These are phyloP conservation scores for Eupithecia insigniata DNA, from an alignment of 2,888 invertebrate genomes.

Conservation along the genomic window DNA sequence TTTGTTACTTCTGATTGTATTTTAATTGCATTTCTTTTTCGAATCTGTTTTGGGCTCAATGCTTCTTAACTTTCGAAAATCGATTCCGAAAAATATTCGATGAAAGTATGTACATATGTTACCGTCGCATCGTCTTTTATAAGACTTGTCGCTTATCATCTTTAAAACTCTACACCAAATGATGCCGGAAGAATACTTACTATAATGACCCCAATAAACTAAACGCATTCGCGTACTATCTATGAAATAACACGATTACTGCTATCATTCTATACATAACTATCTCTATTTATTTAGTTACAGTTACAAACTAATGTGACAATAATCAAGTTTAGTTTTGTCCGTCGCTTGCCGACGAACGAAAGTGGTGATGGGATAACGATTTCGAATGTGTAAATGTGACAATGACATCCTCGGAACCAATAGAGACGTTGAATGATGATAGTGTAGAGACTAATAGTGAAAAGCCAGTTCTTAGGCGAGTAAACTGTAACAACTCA, in stretches of 20 bases:
- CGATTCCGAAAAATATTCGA: slow-evolving; percentile 35
- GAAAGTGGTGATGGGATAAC: slow-evolving; percentile 33
- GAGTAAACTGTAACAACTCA: slow-evolving; percentile 37
- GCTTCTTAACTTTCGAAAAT: slow-evolving; percentile 41
- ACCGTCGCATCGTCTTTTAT: slow-evolving; percentile 10
- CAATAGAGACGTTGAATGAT: slow-evolving; percentile 49
- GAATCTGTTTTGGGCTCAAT: slow-evolving; percentile 38
- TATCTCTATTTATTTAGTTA: slow-evolving; percentile 49
- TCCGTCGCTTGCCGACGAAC: slow-evolving; percentile 22
- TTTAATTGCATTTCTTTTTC: slow-evolving; percentile 42
- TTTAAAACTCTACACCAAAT: slow-evolving; percentile 7
- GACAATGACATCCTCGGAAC: slow-evolving; percentile 55
- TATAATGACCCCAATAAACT: slow-evolving; percentile 65
- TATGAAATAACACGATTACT: slow-evolving; percentile 54
- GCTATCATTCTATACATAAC: slow-evolving; percentile 45
- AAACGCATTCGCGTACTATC: slow-evolving; percentile 55
- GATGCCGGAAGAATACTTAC: slow-evolving; percentile 58
- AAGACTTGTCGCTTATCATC: slow-evolving; percentile 4
- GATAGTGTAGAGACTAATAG: slow-evolving; percentile 48
- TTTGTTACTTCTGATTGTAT: slow-evolving; percentile 40
- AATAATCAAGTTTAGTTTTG: slow-evolving; percentile 29
- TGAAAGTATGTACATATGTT: slow-evolving; percentile 29
- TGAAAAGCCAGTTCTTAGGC: slow-evolving; percentile 39
- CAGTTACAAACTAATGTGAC: slow-evolving; percentile 34
- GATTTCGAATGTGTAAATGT: slow-evolving; percentile 36